Evolutionary conservation across 2,113 vertebrate genomes (phyloP), one percentile per base, ranked within the genome.

Genomic region (Nothocercus nigrocapillus): DNA sequence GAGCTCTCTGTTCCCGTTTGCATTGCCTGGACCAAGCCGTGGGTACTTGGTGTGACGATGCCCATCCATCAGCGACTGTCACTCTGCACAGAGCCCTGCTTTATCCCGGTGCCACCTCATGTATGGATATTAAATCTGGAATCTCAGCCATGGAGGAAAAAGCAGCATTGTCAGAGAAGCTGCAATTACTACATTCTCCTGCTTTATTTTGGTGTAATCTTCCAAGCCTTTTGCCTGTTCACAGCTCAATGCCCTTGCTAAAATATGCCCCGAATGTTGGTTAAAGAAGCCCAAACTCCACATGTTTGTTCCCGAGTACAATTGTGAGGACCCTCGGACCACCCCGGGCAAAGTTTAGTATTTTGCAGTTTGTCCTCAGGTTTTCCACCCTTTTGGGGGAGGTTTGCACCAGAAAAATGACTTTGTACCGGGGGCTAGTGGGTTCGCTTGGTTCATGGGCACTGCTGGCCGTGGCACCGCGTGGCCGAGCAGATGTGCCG

Each of bases 161-260:
- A 67, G 74, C 7, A 2, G 90, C 90, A 83, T 88, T 95, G 83
- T 85, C 90, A 85, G 88, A 88, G 16, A 84, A 89, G 74, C 92
- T 94, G 93, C 88, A 96, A 93, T 94, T 90, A 94, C 83, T 82
- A 64, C 90, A 69, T 92, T 92, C 86, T 85, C 92, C 85, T 92
- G 11, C 93, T 95, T 95, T 83, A 86, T 96, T 95, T 93, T 84
- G 95, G 42, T 76, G 80, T 76, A 2, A 2, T 51, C 88, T 87
- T 88, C 90, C 83, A n/a, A 85, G 45, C 66, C 77, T 73, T 76
- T 92, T 92, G 63, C 81, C 85, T 93, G 70, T 25, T 88, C 92
- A 88, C 88, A 76, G 49, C 51, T 88, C 76, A 44, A 82, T 66
- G 30, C 62, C 18, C 2, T 0, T 82, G 64, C 86, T 90, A 84